These are phyloP conservation scores for Brachionus sp. DNA, from an alignment of 1,140 invertebrate genomes.

Conservation along the genomic window DNA sequence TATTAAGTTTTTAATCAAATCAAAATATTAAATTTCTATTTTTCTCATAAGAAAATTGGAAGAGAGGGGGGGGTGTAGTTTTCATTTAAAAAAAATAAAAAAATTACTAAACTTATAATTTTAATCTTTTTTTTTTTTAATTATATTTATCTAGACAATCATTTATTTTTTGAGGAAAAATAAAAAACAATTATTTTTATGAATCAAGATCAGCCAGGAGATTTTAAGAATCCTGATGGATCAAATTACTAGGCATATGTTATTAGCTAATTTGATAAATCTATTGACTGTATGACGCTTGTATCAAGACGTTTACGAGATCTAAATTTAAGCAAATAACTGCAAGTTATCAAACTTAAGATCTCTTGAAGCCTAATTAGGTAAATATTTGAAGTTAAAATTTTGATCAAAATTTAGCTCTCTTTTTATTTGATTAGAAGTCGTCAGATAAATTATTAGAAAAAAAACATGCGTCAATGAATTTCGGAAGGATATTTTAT, in stretches of 20 bases:
- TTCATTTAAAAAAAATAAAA: too few species aligned
- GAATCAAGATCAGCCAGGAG: neutral
- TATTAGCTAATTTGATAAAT: neutral
- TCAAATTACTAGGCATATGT: neutral
- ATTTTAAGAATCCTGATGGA: neutral
- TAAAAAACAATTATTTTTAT: neutral
- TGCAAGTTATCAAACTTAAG: neutral
- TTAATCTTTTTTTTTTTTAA: neutral
- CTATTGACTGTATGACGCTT: neutral
- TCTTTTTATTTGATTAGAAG: neutral
- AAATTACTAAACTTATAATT: neutral
- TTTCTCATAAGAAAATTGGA: neutral
- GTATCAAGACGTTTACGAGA: neutral
- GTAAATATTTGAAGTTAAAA: neutral
- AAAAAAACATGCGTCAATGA: neutral
- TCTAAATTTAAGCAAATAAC: neutral
- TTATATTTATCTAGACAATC: neutral
- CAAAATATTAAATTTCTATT: conserved; percentile 1
- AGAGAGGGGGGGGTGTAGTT: too few species aligned
- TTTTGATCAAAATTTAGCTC: neutral
- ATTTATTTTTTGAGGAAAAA: neutral
- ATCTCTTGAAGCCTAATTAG: neutral
- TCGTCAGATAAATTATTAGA: neutral
- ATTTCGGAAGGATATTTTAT: neutral
- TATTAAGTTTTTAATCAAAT: neutral